Evolutionary conservation across 1,140 invertebrate species (phyloP).

Genomic region (Cyphomyrmex costatus): DNA sequence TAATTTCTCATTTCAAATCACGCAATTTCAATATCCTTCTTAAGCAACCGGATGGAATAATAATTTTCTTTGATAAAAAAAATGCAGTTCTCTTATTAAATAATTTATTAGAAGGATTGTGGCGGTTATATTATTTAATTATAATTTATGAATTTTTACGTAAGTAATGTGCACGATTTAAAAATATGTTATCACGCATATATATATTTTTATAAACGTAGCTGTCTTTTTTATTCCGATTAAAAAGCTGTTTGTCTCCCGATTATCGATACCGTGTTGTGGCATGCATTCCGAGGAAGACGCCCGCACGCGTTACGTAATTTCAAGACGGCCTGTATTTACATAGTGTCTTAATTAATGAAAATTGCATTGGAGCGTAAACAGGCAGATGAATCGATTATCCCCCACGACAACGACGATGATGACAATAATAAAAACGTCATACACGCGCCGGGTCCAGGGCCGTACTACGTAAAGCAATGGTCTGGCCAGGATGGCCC

Average conservation of each 20-base stretch:
- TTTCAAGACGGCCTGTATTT: constrained; percentile 63
- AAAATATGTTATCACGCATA: neutral
- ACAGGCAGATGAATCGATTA: constrained; percentile 68
- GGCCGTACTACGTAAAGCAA: constrained; percentile 73
- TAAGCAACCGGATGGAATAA: neutral
- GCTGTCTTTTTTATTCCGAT: no score
- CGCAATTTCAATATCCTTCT: constrained; percentile 1
- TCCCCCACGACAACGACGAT: constrained; percentile 47
- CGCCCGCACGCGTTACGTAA: constrained; percentile 63
- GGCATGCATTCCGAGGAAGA: neutral
- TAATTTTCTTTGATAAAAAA: neutral
- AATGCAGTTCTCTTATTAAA: neutral
- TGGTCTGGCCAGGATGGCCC: constrained; percentile 79
- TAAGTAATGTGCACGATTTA: neutral
- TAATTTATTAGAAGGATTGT: neutral
- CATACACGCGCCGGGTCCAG: constrained; percentile 56
- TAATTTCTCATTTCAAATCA: neutral
- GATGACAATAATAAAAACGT: constrained; percentile 72
- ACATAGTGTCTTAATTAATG: constrained; percentile 68
- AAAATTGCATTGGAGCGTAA: constrained; percentile 68
- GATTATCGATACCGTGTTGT: neutral
- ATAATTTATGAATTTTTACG: neutral
- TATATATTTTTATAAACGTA: neutral
- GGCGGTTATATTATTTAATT: neutral
- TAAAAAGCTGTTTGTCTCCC: neutral